phyloP scores from a whole-genome alignment of 2,888 invertebrate genomes.

The Metopia argyrocephala region DNA sequence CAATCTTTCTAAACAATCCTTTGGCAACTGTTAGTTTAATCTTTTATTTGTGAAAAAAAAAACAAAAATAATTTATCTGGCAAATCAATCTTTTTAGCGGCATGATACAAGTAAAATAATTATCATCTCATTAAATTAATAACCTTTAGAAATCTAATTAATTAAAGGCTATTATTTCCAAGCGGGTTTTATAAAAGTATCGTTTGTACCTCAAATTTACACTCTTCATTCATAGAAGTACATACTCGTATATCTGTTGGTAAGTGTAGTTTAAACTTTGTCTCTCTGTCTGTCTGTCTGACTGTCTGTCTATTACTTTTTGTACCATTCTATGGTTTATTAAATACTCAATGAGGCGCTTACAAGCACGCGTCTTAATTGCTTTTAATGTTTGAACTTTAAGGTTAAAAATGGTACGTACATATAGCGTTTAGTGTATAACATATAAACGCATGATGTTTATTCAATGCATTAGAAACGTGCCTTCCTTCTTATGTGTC shows the following conservation, averaged over 20 bases:
- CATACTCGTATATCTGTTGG: not conserved
- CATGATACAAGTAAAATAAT: too few species aligned
- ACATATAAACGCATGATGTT: constrained; percentile 42
- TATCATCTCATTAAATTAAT: too few species aligned
- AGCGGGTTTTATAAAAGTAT: constrained; percentile 6
- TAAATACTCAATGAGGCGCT: constrained; percentile 63
- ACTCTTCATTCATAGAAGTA: constrained; percentile 30
- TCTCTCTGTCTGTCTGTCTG: not conserved
- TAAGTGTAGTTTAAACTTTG: too few species aligned
- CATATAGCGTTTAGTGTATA: constrained; percentile 21
- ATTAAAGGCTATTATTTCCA: constrained; percentile 18
- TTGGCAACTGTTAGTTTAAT: too few species aligned
- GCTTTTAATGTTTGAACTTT: constrained; percentile 76
- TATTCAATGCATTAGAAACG: constrained; percentile 24
- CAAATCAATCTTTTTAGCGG: too few species aligned
- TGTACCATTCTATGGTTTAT: constrained; percentile 45
- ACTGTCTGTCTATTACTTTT: not conserved
- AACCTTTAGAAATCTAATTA: constrained; percentile 8
- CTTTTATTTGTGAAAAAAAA: too few species aligned
- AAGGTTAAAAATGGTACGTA: constrained; percentile 69
- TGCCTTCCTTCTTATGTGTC: constrained; percentile 15
- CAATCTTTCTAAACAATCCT: too few species aligned
- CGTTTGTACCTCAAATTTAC: not conserved
- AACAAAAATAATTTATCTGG: too few species aligned
- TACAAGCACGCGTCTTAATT: constrained; percentile 76